A percentile compares a stretch with the other conserved stretches of the same genome.
Evolutionary conservation across 2,888 invertebrate species (phyloP).

Genomic region (Hypomecis atomaria): DNA sequence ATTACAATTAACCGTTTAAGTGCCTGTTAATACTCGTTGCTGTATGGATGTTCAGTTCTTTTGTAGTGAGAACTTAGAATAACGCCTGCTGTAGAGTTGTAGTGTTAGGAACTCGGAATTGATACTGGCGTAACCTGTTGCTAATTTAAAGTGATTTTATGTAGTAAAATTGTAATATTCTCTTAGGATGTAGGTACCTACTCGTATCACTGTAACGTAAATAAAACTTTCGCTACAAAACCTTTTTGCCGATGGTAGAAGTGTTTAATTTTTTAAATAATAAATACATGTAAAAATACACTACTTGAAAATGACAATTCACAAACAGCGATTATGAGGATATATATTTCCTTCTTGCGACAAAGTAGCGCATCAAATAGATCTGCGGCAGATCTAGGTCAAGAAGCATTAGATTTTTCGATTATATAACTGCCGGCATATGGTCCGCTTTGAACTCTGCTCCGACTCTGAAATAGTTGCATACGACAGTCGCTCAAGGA

Average conservation of each 20-base stretch:
- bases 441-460: constrained; percentile 26
- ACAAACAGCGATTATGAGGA: background rate
- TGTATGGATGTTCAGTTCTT: constrained; percentile 17
- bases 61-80: constrained; percentile 7
- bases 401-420: constrained; percentile 13
- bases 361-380: constrained; percentile 38
- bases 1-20: constrained; percentile 25
- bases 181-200: too few species aligned
- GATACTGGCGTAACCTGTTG: background rate
- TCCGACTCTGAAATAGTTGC: constrained; percentile 27
- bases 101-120: background rate
- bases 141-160: background rate
- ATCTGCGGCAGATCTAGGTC: constrained; percentile 45
- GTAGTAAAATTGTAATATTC: too few species aligned
- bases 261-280: too few species aligned
- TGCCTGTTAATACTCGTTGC: constrained; percentile 16
- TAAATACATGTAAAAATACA: too few species aligned
- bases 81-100: background rate
- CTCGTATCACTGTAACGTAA: too few species aligned
- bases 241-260: too few species aligned
- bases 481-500: constrained; percentile 48
- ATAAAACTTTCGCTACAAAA: too few species aligned
- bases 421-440: constrained; percentile 21
- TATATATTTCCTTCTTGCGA: constrained; percentile 7
- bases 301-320: background rate